Percentiles rank a stretch among this genome's conserved stretches.
phyloP scores from a whole-genome alignment of 1,140 invertebrate species.

The Hyles euphorbiae region DNA sequence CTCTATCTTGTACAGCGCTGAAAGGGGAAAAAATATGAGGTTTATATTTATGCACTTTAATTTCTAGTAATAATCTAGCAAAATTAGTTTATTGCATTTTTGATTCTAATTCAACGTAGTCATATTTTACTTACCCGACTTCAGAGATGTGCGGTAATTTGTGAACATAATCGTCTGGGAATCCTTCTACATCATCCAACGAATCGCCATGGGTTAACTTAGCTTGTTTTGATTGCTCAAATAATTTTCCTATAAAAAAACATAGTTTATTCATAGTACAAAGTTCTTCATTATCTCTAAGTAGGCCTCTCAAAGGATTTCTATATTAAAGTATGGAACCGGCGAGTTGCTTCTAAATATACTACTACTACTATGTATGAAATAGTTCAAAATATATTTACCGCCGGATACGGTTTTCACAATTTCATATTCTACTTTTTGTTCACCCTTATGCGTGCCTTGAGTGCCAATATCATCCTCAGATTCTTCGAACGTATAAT shows the following conservation, averaged over 20 bases:
- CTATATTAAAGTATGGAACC: no score
- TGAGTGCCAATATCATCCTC: conserved; percentile 70
- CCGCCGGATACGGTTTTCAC: conserved; percentile 30
- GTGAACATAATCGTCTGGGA: conserved; percentile 68
- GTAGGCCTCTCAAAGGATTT: no score
- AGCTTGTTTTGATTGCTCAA: conserved; percentile 40
- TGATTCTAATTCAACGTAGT: background rate
- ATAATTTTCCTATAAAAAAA: conserved; percentile 34
- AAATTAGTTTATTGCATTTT: conserved; percentile 7
- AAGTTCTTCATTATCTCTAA: background rate
- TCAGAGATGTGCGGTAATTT: conserved; percentile 70
- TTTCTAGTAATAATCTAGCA: no score
- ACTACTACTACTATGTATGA: no score
- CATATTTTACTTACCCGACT: conserved; percentile 47
- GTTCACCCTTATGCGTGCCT: conserved; percentile 51
- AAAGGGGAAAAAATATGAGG: conserved; percentile 11
- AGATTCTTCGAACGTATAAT: conserved; percentile 74
- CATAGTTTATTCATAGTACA: no score
- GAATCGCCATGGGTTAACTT: conserved; percentile 68
- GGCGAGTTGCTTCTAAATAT: no score
- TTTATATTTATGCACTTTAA: no score
- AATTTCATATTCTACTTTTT: conserved; percentile 42
- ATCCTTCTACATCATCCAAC: conserved; percentile 72
- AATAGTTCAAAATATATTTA: no score
- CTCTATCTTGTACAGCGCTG: conserved; percentile 40